These are phyloP conservation scores for Danionella cerebrum DNA, from an alignment of 2,113 vertebrate species.

Conservation along the genomic window DNA sequence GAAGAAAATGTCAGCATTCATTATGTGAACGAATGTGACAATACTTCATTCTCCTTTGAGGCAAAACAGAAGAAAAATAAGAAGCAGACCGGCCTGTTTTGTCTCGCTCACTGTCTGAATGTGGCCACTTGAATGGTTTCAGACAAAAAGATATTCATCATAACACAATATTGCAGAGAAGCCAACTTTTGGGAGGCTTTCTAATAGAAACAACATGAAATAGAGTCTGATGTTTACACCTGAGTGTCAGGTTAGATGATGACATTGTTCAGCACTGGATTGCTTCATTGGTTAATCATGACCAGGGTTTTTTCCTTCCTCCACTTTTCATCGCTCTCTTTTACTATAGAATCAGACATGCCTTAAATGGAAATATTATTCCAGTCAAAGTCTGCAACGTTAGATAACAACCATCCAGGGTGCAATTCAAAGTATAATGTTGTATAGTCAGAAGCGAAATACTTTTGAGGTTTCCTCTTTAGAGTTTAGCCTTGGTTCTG, in stretches of 20 bases:
- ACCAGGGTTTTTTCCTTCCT: not conserved
- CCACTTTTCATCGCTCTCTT: not conserved
- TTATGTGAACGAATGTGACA: slow-evolving; percentile 18
- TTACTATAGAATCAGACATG: slow-evolving; percentile 53
- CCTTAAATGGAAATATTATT: slow-evolving; percentile 66
- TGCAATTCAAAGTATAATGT: slow-evolving; percentile 50
- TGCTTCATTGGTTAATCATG: not conserved
- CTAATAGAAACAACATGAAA: not conserved
- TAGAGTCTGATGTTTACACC: not conserved
- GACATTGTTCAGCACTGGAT: not conserved
- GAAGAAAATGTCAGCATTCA: slow-evolving; percentile 10
- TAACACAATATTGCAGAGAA: not conserved
- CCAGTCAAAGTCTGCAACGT: slow-evolving; percentile 49
- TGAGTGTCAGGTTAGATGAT: not conserved
- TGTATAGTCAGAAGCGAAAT: slow-evolving; percentile 50
- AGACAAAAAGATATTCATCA: not conserved
- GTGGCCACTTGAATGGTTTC: not conserved
- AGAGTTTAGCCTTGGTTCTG: slow-evolving; percentile 52
- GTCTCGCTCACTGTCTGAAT: not conserved
- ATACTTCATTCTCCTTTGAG: slow-evolving; percentile 15
- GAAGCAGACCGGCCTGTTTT: slow-evolving; percentile 23
- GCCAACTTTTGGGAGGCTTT: not conserved
- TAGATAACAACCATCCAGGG: slow-evolving; percentile 45
- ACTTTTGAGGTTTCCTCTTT: slow-evolving; percentile 61
- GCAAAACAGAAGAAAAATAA: slow-evolving; percentile 27